A percentile compares a stretch with the other conserved stretches of the same genome.
phyloP scores from a whole-genome alignment of 2,888 invertebrate genomes.

The Oscheius sp. region DNA sequence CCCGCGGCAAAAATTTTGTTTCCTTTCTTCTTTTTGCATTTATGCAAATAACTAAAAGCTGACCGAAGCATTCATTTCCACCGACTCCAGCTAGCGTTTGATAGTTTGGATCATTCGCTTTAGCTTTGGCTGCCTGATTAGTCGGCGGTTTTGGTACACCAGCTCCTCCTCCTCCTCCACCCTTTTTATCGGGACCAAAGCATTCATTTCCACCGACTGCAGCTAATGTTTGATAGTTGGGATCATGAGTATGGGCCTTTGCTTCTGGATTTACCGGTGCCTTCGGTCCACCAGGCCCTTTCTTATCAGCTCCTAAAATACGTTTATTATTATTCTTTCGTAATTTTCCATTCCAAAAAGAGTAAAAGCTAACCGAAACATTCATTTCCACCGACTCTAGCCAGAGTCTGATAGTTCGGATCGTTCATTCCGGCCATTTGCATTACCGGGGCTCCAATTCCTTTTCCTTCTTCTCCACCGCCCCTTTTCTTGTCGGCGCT shows the following conservation, averaged over 20 bases:
- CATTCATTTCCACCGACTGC: neutral
- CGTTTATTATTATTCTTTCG: too few relatives aligned
- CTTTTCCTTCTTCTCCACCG: neutral
- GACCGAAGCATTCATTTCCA: constrained; percentile 11
- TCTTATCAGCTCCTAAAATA: neutral
- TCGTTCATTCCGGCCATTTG: constrained; percentile 17
- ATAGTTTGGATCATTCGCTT: neutral
- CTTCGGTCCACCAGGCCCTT: neutral
- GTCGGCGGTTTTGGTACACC: neutral
- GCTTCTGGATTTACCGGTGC: neutral
- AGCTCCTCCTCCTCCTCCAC: neutral
- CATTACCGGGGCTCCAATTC: too few relatives aligned
- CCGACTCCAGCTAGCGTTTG: constrained; percentile 1
- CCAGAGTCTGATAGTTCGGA: constrained; percentile 20
- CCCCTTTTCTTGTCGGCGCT: constrained; percentile 15
- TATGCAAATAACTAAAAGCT: too few relatives aligned
- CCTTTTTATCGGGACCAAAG: neutral
- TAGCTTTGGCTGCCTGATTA: neutral
- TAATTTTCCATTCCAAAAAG: too few relatives aligned
- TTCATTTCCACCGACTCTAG: constrained; percentile 10
- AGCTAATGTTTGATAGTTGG: constrained; percentile 2
- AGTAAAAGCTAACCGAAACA: too few relatives aligned
- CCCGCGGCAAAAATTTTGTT: too few relatives aligned
- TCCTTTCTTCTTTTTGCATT: neutral
- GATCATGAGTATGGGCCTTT: neutral